Evolutionary conservation across 2,888 invertebrate genomes (phyloP).

Genomic region (Chirona hameri): DNA sequence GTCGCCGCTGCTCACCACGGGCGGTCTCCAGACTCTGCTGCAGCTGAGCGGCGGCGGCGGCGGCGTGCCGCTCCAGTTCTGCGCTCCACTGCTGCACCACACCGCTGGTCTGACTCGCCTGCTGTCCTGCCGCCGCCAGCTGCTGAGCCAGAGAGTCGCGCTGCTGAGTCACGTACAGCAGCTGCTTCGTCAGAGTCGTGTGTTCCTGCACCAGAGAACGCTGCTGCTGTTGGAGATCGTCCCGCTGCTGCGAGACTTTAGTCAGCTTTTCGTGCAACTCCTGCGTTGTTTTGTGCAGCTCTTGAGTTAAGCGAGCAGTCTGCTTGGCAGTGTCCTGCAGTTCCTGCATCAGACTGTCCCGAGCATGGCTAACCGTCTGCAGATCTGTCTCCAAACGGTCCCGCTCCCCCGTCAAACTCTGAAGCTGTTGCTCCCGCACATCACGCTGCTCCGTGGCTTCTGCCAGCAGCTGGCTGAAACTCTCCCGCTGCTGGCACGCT

Average conservation of each 20-base stretch:
- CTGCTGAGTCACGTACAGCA: neutral
- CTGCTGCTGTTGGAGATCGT: neutral
- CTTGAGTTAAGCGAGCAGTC: neutral
- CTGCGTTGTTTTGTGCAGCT: neutral
- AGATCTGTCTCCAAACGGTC: neutral
- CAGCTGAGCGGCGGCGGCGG: neutral
- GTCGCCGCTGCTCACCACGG: neutral
- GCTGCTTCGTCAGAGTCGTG: neutral
- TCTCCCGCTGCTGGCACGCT: neutral
- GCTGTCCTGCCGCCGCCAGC: neutral
- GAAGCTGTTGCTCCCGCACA: neutral
- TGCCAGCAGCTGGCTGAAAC: no score
- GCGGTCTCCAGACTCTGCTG: neutral
- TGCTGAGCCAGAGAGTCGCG: neutral
- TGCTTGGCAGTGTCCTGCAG: neutral
- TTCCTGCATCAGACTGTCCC: neutral
- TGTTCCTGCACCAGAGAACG: neutral
- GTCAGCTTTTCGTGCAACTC: neutral
- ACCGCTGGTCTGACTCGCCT: neutral
- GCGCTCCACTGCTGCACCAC: neutral
- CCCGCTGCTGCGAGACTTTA: neutral
- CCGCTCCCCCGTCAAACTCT: neutral
- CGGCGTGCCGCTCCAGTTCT: neutral
- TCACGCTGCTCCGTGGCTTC: neutral
- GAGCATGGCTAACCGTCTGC: neutral